These are phyloP conservation scores for Muricea muricata DNA, from an alignment of 92 coral and sea anemone species.

Conservation along the genomic window DNA sequence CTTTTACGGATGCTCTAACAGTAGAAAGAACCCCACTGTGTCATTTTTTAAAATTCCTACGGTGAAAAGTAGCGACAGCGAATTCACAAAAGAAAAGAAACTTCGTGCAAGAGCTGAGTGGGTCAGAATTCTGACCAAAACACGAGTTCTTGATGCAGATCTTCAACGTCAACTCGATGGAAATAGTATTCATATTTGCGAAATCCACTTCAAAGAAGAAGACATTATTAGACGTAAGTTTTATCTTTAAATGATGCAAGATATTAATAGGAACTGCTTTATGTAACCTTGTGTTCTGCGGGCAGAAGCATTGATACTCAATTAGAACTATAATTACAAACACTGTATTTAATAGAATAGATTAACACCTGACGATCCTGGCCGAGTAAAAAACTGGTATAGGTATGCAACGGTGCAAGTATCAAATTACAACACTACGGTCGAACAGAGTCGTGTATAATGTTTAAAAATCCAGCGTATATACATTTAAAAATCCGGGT, in stretches of 20 bases:
- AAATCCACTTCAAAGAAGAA: not conserved
- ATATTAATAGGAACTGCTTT: not conserved
- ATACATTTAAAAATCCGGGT: not conserved
- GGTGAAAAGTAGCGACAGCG: not conserved
- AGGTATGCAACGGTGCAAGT: no score
- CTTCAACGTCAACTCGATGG: not conserved
- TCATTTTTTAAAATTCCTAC: conserved; percentile 2
- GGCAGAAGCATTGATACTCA: no score
- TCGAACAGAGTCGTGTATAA: no score
- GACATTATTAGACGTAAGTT: not conserved
- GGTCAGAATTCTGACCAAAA: not conserved
- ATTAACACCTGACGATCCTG: no score
- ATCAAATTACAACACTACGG: no score
- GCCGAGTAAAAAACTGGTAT: no score
- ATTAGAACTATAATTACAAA: no score
- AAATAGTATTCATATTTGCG: not conserved
- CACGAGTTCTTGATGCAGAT: conserved; percentile 20
- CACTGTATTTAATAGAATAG: no score
- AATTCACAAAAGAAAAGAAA: not conserved
- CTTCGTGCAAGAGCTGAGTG: not conserved
- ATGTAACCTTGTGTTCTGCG: not conserved
- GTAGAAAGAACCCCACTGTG: not conserved
- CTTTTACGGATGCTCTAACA: not conserved
- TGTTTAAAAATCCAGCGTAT: not conserved
- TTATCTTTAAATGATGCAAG: not conserved